A percentile compares a stretch with the other conserved stretches of the same genome.
Evolutionary conservation across 1,140 invertebrate species (phyloP).

Genomic region (Bombyx mandarina): DNA sequence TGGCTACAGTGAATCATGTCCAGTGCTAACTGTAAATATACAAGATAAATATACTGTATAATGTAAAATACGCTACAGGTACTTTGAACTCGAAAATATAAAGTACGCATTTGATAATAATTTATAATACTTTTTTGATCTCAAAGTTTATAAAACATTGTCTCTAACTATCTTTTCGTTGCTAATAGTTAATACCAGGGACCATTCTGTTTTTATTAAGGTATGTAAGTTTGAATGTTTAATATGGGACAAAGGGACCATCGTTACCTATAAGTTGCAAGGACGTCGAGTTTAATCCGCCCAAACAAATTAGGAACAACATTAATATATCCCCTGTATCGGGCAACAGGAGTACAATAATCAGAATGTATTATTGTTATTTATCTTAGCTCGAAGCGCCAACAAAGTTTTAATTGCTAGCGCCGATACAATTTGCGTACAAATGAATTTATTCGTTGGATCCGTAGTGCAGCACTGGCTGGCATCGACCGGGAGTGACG

Average conservation of each 20-base stretch:
- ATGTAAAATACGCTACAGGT: no score
- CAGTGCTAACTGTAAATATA: no score
- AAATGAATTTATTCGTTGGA: constrained; percentile 70
- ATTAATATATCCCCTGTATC: constrained; percentile 66
- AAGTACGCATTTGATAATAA: no score
- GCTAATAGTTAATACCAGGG: no score
- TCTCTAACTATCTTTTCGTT: neutral
- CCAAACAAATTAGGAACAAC: constrained; percentile 68
- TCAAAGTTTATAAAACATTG: no score
- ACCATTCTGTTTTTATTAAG: no score
- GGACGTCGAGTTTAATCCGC: constrained; percentile 50
- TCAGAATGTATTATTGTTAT: constrained; percentile 70
- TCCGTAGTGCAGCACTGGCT: constrained; percentile 43
- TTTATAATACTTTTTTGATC: no score
- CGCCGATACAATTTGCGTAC: constrained; percentile 70
- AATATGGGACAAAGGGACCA: constrained; percentile 37
- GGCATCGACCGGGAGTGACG: constrained; percentile 31
- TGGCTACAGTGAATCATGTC: no score
- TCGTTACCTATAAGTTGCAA: constrained; percentile 38
- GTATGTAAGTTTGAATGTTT: constrained; percentile 23
- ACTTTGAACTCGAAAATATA: no score
- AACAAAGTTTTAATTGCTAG: constrained; percentile 71
- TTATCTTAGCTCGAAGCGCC: constrained; percentile 65
- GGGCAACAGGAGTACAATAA: constrained; percentile 64
- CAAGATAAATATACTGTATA: no score